Evolutionary conservation across 2,113 vertebrate genomes (phyloP).

Genomic region (Nibea coibor): DNA sequence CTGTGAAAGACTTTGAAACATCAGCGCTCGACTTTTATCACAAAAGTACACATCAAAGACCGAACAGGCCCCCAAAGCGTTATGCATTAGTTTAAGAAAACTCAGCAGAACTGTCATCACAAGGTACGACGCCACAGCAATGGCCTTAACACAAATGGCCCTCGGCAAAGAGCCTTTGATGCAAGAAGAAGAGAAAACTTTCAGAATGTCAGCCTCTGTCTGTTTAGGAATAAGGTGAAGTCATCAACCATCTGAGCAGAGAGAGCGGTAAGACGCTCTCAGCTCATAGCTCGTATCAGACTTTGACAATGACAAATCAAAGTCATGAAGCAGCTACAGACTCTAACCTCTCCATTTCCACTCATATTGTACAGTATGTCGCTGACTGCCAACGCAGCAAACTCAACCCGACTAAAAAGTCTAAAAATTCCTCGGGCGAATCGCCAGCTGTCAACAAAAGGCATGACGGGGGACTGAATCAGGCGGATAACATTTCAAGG

Average conservation of each 20-base stretch:
- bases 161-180: conserved; percentile 51
- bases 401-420: conserved; percentile 48
- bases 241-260: conserved; percentile 45
- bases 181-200: conserved; percentile 46
- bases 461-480: conserved; percentile 29
- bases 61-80: conserved; percentile 33
- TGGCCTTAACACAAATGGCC: conserved; percentile 55
- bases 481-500: conserved; percentile 41
- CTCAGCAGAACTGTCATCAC: conserved; percentile 67
- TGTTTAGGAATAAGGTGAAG: conserved; percentile 38
- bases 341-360: conserved; percentile 35
- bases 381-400: conserved; percentile 51
- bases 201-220: conserved; percentile 44
- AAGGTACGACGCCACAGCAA: conserved; percentile 36
- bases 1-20: conserved; percentile 51
- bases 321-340: conserved; percentile 45
- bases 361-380: conserved; percentile 28
- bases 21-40: conserved; percentile 54
- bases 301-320: conserved; percentile 69
- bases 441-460: conserved; percentile 56
- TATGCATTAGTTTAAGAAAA: conserved; percentile 57
- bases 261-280: conserved; percentile 21
- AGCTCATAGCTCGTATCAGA: conserved; percentile 35
- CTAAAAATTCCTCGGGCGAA: conserved; percentile 42
- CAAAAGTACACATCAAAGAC: conserved; percentile 61